Percentiles rank a stretch among this genome's conserved stretches.
phyloP scores from a whole-genome alignment of 1,140 invertebrate genomes.

The Megalonaias nervosa region DNA sequence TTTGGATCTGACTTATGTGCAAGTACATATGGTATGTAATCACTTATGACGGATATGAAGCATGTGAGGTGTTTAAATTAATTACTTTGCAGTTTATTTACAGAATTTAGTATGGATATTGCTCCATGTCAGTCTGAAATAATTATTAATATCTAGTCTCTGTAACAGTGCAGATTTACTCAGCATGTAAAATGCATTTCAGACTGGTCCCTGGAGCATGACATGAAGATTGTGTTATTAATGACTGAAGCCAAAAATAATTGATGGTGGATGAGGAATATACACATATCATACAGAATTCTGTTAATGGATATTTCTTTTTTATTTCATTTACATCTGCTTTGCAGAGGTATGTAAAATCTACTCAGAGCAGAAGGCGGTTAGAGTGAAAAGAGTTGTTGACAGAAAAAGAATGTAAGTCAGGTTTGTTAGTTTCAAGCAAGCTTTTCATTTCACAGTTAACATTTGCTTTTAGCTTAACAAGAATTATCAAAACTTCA shows the following conservation, averaged over 20 bases:
- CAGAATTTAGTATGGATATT: no score
- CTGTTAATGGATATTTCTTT: not conserved
- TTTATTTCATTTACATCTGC: constrained; percentile 26
- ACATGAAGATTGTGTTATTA: not conserved
- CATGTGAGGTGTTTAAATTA: no score
- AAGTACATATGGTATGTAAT: no score
- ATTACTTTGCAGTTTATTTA: no score
- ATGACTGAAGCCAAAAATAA: not conserved
- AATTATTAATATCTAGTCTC: no score
- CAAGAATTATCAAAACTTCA: no score
- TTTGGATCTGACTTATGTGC: no score
- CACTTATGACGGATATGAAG: no score
- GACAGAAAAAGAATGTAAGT: constrained; percentile 83
- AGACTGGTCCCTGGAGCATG: no score
- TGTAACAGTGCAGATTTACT: no score
- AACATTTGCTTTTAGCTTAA: not conserved
- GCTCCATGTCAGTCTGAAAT: no score
- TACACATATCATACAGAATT: constrained; percentile 5
- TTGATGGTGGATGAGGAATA: not conserved
- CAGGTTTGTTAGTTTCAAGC: not conserved
- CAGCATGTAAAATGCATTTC: no score
- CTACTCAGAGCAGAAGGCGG: constrained; percentile 89
- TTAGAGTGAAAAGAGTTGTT: constrained; percentile 86
- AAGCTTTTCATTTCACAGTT: not conserved
- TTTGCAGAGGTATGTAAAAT: constrained; percentile 83